Conservation (phyloP, 2,797 vertebrate species). For the Catostomus latipinnis region DNA sequence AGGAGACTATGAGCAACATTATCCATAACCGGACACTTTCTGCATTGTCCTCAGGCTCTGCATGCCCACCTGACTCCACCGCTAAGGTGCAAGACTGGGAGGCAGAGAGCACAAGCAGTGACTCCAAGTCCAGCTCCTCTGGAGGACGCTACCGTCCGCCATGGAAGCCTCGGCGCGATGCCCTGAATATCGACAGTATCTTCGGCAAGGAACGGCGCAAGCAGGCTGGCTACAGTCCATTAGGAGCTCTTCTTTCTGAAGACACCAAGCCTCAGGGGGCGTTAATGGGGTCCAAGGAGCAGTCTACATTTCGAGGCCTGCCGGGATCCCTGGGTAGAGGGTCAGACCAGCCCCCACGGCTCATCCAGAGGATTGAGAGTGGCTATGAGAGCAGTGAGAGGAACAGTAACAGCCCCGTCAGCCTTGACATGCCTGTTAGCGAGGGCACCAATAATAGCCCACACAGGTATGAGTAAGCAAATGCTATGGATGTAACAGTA, state of each 20-base stretch:
- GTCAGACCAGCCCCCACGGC: conserved; percentile 71
- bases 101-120: conserved; percentile 85
- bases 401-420: conserved; percentile 94
- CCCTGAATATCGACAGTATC: conserved; percentile 95
- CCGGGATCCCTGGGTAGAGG: conserved; percentile 33
- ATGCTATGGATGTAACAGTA: too few species aligned
- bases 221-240: conserved; percentile 87
- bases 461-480: conserved; percentile 73
- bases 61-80: conserved; percentile 58
- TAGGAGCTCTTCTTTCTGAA: conserved; percentile 66
- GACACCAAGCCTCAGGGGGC: conserved; percentile 42
- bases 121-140: conserved; percentile 88
- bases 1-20: conserved; percentile 93
- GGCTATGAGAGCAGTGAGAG: conserved; percentile 97
- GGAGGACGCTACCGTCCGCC: conserved; percentile 85
- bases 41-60: conserved; percentile 73
- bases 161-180: conserved; percentile 91
- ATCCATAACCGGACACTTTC: conserved; percentile 85
- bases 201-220: conserved; percentile 88
- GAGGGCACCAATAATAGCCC: conserved; percentile 74
- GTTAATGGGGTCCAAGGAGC: background rate
- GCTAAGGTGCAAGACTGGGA: conserved; percentile 82
- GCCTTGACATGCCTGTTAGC: conserved; percentile 84
- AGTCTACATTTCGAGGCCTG: conserved; percentile 21
- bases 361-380: conserved; percentile 97